These are phyloP conservation scores for Mionectes macconnelli DNA, from an alignment of 2,113 vertebrate species.

Conservation along the genomic window DNA sequence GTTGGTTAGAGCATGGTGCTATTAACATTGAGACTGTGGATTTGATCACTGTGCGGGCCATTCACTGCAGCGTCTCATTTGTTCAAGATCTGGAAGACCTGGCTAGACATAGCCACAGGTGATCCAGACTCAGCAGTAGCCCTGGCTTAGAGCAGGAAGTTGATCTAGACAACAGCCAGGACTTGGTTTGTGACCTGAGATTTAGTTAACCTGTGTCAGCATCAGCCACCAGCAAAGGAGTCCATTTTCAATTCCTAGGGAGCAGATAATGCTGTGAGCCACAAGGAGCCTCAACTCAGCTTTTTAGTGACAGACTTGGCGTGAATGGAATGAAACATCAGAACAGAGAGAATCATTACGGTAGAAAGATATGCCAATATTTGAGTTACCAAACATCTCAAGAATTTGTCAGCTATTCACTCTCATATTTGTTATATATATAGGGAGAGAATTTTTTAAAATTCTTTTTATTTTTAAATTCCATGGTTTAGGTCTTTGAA, in stretches of 20 bases:
- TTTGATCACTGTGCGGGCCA: neutral
- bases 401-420: neutral
- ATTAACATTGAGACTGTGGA: neutral
- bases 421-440: neutral
- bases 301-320: neutral
- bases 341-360: neutral
- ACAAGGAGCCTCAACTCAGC: neutral
- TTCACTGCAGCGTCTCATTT: neutral
- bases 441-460: neutral
- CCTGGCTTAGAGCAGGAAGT: neutral
- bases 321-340: neutral
- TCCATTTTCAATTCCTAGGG: neutral
- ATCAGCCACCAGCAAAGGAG: neutral
- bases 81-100: neutral
- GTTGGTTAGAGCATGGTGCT: neutral
- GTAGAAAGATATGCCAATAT: neutral
- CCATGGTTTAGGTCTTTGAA: neutral
- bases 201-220: neutral
- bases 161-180: neutral
- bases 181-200: neutral
- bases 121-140: neutral
- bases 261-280: neutral
- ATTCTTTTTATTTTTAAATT: neutral
- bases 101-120: neutral
- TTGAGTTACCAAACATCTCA: neutral